A percentile compares a stretch with the other conserved stretches of the same genome.
These are phyloP conservation scores for Lycocerus yunnanus DNA, from an alignment of 2,888 invertebrate genomes.

Conservation along the genomic window DNA sequence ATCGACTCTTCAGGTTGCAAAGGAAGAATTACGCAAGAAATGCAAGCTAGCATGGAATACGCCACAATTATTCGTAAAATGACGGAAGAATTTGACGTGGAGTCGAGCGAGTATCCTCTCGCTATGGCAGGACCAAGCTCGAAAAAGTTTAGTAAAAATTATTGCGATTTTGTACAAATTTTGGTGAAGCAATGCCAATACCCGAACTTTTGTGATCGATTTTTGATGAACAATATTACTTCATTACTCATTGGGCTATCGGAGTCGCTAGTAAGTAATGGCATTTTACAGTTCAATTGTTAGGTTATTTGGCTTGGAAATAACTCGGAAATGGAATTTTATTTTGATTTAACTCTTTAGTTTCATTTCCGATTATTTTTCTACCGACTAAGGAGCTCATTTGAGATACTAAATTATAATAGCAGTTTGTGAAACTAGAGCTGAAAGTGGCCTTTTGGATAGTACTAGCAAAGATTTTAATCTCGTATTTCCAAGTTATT, in stretches of 20 bases:
- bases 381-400: too few species aligned
- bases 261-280: slow-evolving; percentile 93
- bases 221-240: slow-evolving; percentile 98
- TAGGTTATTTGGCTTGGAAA: too few species aligned
- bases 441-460: too few species aligned
- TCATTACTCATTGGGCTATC: slow-evolving; percentile 95
- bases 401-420: too few species aligned
- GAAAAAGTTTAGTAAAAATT: slow-evolving; percentile 95
- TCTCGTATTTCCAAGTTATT: too few species aligned
- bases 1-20: slow-evolving; percentile 98
- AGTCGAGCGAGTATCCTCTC: slow-evolving; percentile 97
- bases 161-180: slow-evolving; percentile 96
- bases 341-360: too few species aligned
- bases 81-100: slow-evolving; percentile 99
- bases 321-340: too few species aligned
- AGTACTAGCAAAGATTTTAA: too few species aligned
- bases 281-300: too few species aligned
- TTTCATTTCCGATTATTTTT: too few species aligned
- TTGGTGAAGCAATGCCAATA: slow-evolving; percentile 97
- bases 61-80: slow-evolving; percentile 96
- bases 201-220: slow-evolving; percentile 98
- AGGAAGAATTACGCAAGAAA: slow-evolving; percentile 88
- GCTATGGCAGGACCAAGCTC: slow-evolving; percentile 96
- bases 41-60: slow-evolving; percentile 94
- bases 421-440: too few species aligned